A percentile compares a stretch with the other conserved stretches of the same genome.
phyloP scores from a whole-genome alignment of 2,113 vertebrate species.

The Etia nguti region DNA sequence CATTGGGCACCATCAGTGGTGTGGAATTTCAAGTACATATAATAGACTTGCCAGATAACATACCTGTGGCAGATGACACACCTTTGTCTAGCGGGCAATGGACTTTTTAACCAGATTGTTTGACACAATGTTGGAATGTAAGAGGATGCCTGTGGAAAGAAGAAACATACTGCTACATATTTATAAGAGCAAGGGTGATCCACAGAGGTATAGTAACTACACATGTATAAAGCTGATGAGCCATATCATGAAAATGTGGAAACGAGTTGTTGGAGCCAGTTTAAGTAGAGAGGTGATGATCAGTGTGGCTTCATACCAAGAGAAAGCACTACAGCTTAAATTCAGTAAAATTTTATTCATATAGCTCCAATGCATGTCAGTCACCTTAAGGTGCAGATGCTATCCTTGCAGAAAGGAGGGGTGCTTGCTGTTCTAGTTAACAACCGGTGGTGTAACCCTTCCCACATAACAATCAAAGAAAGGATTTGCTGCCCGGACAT shows the following conservation, averaged over 20 bases:
- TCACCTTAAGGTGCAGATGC: neutral
- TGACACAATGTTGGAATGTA: neutral
- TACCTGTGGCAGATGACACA: neutral
- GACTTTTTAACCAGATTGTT: neutral
- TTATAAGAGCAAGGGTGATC: neutral
- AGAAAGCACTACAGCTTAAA: neutral
- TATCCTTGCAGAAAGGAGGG: too few species aligned
- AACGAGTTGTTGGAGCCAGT: neutral
- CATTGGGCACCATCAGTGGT: neutral
- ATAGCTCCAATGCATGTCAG: neutral
- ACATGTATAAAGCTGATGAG: neutral
- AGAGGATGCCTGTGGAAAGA: neutral
- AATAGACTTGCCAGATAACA: neutral
- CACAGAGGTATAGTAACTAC: neutral
- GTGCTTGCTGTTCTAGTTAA: too few species aligned
- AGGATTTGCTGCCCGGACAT: too few species aligned
- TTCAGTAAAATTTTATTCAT: neutral
- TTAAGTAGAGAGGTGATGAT: neutral
- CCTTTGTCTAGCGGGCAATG: neutral
- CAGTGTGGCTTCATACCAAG: rapidly evolving
- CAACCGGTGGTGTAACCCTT: too few species aligned
- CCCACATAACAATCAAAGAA: too few species aligned
- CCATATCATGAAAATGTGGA: neutral
- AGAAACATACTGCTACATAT: neutral
- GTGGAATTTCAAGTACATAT: neutral